phyloP scores from a whole-genome alignment of 2,113 vertebrate species.

The Istiophorus platypterus region DNA sequence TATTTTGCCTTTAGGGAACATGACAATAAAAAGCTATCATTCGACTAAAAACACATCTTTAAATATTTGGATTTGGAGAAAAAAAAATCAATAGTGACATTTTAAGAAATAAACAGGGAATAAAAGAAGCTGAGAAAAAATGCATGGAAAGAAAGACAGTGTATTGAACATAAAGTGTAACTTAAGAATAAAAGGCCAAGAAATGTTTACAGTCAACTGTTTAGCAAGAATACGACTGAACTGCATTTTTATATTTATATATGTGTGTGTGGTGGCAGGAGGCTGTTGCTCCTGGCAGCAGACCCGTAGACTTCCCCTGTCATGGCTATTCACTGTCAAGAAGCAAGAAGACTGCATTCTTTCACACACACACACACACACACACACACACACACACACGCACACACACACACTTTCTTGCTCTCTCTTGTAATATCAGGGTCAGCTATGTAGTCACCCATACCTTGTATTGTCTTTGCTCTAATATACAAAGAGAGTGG shows the following conservation, averaged over 20 bases:
- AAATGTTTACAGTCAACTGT: conserved; percentile 16
- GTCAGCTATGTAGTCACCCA: conserved; percentile 57
- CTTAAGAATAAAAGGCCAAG: background rate
- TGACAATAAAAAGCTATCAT: background rate
- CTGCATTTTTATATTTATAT: background rate
- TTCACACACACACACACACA: conserved; percentile 11
- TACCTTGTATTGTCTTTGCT: conserved; percentile 62
- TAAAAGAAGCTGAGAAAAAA: background rate
- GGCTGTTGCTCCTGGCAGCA: conserved; percentile 60
- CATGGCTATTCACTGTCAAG: conserved; percentile 74
- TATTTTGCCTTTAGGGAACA: too few relatives aligned
- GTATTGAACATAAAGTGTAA: too few relatives aligned
- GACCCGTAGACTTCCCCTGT: conserved; percentile 66
- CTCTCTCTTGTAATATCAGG: conserved; percentile 52
- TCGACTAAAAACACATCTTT: background rate
- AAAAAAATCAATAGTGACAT: background rate
- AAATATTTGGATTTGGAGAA: too few relatives aligned
- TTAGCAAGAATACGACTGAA: conserved; percentile 10
- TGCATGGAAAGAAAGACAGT: background rate
- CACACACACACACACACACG: conserved; percentile 1
- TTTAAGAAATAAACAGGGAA: background rate
- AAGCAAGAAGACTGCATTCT: conserved; percentile 47
- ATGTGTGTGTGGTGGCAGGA: conserved; percentile 25
- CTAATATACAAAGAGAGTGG: conserved; percentile 35
- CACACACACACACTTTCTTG: conserved; percentile 13